Evolutionary conservation across 1,140 invertebrate species (phyloP).

Genomic region (Dendrolimus punctatus): DNA sequence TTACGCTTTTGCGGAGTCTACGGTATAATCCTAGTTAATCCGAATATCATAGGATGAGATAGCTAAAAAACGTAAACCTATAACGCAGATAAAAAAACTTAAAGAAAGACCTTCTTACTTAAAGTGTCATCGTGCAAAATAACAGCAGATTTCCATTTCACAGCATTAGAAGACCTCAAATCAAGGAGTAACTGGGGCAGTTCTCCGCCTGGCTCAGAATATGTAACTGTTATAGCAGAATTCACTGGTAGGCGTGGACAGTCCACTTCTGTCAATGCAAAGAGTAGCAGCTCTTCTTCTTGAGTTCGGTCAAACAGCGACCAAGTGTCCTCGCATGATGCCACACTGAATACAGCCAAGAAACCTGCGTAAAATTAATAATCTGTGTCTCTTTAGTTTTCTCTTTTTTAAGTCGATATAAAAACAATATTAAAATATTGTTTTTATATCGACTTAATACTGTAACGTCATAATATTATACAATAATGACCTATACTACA

Average conservation of each 20-base stretch:
- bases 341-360: slow-evolving; percentile 78
- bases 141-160: slow-evolving; percentile 80
- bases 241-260: slow-evolving; percentile 79
- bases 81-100: not conserved
- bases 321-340: slow-evolving; percentile 81
- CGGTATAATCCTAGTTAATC: too few relatives aligned
- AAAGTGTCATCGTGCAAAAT: slow-evolving; percentile 81
- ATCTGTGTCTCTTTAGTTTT: not conserved
- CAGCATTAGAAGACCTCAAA: slow-evolving; percentile 73
- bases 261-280: slow-evolving; percentile 78
- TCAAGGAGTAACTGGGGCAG: slow-evolving; percentile 83
- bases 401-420: too few relatives aligned
- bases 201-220: slow-evolving; percentile 76
- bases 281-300: slow-evolving; percentile 76
- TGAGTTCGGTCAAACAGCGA: slow-evolving; percentile 73
- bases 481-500: too few relatives aligned
- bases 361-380: slow-evolving; percentile 72
- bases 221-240: slow-evolving; percentile 80
- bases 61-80: not conserved
- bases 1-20: not conserved
- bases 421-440: too few relatives aligned
- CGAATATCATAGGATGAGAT: not conserved
- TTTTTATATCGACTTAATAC: too few relatives aligned
- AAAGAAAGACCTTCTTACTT: slow-evolving; percentile 65
- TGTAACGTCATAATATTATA: too few relatives aligned